phyloP scores from a whole-genome alignment of 1,140 invertebrate species.

The Tachypleus tridentatus region DNA sequence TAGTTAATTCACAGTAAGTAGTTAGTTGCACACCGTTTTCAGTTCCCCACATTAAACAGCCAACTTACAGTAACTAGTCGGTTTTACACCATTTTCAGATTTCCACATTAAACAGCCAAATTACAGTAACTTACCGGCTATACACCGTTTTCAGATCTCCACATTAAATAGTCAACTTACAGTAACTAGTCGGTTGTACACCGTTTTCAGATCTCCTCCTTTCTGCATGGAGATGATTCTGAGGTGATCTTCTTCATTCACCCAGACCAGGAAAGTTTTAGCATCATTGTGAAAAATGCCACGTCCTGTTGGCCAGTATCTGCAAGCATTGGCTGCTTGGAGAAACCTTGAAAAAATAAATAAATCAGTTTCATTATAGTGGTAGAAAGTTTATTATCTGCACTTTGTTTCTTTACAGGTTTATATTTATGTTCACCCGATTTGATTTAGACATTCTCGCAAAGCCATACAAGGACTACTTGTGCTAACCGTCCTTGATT shows the following conservation, averaged over 20 bases:
- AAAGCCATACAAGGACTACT: too few species aligned
- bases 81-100: constrained; percentile 57
- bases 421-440: too few species aligned
- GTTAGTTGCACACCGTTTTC: not conserved
- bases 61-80: constrained; percentile 56
- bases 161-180: constrained; percentile 25
- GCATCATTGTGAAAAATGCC: constrained; percentile 45
- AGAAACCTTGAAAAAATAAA: constrained; percentile 30
- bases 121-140: too few species aligned
- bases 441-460: too few species aligned
- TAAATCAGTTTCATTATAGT: not conserved
- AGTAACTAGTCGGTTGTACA: constrained; percentile 77
- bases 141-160: not conserved
- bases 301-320: constrained; percentile 44
- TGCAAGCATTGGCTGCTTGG: constrained; percentile 40
- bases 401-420: too few species aligned
- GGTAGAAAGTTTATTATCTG: too few species aligned
- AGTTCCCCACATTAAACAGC: not conserved
- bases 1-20: too few species aligned
- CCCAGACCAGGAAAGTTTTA: constrained; percentile 47
- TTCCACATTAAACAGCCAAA: constrained; percentile 34
- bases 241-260: constrained; percentile 48
- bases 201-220: constrained; percentile 44
- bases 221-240: constrained; percentile 48
- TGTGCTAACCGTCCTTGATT: too few species aligned